These are phyloP conservation scores for Nyctalus aviator DNA, from an alignment of 2,797 vertebrate genomes.

Conservation along the genomic window DNA sequence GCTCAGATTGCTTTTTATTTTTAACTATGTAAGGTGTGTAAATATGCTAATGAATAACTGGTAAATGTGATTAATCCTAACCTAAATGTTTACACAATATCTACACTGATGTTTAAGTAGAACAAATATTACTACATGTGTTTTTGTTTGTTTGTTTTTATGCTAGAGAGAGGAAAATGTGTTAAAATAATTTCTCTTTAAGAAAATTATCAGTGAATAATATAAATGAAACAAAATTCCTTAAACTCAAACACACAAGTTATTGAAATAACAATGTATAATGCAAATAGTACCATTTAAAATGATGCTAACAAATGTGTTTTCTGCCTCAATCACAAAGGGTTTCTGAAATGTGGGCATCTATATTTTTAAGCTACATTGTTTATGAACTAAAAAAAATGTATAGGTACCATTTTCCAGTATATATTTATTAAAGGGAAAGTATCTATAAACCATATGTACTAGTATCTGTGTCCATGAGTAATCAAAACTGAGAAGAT, in stretches of 20 bases:
- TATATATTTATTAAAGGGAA: background rate
- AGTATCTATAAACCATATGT: background rate
- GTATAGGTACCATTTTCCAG: background rate
- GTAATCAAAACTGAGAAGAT: background rate
- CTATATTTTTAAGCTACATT: background rate
- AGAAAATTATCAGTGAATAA: background rate
- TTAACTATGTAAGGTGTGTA: background rate
- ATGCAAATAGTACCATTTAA: background rate
- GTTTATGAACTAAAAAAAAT: background rate
- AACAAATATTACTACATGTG: background rate
- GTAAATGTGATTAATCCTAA: background rate
- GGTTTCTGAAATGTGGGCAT: background rate
- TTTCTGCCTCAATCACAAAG: background rate
- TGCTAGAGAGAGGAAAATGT: background rate
- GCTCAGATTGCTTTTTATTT: slow-evolving; percentile 11
- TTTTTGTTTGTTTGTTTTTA: background rate
- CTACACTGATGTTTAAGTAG: slow-evolving; percentile 7
- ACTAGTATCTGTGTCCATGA: background rate
- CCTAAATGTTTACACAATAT: background rate
- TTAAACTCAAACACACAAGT: background rate
- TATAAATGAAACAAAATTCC: background rate
- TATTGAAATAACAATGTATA: background rate
- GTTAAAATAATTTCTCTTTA: slow-evolving; percentile 9
- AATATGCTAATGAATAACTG: background rate
- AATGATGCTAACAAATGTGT: background rate